A percentile compares a stretch with the other conserved stretches of the same genome.
These are phyloP conservation scores for Drosophila cracens DNA, from an alignment of 2,888 invertebrate species.

Conservation along the genomic window DNA sequence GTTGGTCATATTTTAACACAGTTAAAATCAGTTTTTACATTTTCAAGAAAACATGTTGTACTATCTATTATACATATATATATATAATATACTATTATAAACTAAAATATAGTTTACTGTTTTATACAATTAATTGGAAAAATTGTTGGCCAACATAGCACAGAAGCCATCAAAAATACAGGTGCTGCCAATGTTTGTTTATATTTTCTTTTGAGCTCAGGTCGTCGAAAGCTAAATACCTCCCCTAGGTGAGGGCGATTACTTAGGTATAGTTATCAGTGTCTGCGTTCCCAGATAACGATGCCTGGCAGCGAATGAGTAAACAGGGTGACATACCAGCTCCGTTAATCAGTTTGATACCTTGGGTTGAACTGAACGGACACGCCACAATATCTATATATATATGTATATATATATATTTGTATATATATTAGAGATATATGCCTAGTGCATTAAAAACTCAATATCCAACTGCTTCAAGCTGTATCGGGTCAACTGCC, in stretches of 20 bases:
- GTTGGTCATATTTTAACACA: neutral
- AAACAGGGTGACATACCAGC: conserved; percentile 66
- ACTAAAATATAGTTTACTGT: neutral
- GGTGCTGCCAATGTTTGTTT: conserved; percentile 50
- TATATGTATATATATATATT: neutral
- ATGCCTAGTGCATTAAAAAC: neutral
- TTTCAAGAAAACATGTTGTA: neutral
- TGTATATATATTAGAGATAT: neutral
- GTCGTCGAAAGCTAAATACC: conserved; percentile 44
- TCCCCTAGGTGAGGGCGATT: conserved; percentile 56
- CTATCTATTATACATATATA: neutral
- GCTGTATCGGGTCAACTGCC: neutral
- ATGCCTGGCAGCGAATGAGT: conserved; percentile 69
- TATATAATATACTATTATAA: neutral
- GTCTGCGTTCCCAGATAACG: conserved; percentile 59
- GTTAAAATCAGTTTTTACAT: neutral
- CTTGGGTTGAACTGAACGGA: conserved; percentile 42
- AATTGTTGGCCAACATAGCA: conserved; percentile 8
- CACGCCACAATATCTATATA: conserved; percentile 5
- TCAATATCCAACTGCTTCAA: neutral
- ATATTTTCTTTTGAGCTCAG: conserved; percentile 60
- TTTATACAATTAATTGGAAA: neutral
- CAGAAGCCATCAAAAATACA: neutral
- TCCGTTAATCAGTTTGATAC: conserved; percentile 65
- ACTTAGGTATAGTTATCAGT: conserved; percentile 58